These are phyloP conservation scores for Hemicrepidius hirtus DNA, from an alignment of 2,888 invertebrate genomes.

Conservation along the genomic window DNA sequence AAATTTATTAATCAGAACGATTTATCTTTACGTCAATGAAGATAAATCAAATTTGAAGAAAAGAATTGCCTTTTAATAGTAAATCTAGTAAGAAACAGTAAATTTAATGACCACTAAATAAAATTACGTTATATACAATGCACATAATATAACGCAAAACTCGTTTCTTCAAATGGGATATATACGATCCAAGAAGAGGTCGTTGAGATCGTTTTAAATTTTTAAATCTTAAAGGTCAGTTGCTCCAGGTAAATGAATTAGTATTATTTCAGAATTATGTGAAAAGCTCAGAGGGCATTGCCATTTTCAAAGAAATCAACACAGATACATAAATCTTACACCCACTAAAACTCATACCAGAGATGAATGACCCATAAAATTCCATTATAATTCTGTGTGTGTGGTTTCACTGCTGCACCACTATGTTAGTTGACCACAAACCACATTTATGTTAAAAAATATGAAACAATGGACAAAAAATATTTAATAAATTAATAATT, in stretches of 20 bases:
- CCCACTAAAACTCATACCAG: neutral
- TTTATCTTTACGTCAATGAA: too few species aligned
- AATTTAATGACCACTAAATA: constrained; percentile 14
- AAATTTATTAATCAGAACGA: too few species aligned
- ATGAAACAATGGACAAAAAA: too few species aligned
- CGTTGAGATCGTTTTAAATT: constrained; percentile 66
- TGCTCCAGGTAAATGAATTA: constrained; percentile 68
- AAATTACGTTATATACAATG: constrained; percentile 18
- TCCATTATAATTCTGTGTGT: constrained; percentile 2
- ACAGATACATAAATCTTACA: constrained; percentile 18
- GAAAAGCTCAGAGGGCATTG: constrained; percentile 22
- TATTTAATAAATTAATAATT: too few species aligned
- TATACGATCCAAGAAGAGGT: constrained; percentile 64
- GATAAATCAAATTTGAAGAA: too few species aligned
- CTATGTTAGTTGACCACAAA: neutral
- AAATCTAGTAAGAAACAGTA: neutral
- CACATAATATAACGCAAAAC: constrained; percentile 57
- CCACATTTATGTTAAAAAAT: too few species aligned
- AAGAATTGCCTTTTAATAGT: too few species aligned
- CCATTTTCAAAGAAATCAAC: constrained; percentile 17
- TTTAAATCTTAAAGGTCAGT: constrained; percentile 70
- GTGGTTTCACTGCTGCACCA: neutral
- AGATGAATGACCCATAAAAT: constrained; percentile 17
- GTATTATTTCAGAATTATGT: constrained; percentile 55
- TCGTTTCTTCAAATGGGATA: constrained; percentile 63